Evolutionary conservation across 2,113 vertebrate genomes (phyloP), one percentile per base, ranked within the genome.

Genomic region (Zosterops lateralis): DNA sequence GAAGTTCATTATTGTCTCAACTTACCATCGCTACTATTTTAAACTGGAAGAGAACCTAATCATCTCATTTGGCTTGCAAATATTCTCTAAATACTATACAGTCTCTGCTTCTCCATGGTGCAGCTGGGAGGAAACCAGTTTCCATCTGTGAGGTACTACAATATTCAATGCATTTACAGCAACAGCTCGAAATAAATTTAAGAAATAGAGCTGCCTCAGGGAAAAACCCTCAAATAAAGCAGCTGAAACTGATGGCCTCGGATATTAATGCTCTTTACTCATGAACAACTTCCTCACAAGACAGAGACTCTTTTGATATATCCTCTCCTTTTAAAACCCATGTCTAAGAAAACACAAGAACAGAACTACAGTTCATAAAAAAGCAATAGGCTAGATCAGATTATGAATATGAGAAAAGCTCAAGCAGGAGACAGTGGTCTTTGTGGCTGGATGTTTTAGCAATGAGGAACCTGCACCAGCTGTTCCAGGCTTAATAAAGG

Each of bases 381-480:
- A 60, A 34, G 1, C 44, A 78, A 40, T 16, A 84, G 61, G 29
- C 47, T 61, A 84, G 44, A 73, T 77, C 56, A 71, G 65, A 86
- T 71, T 71, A 47, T 47, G 47, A 83, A 36, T 42, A 93, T 10
- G 31, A 91, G 66, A 71, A 81, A 91, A 84, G 73, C 81, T 81
- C 62, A 34, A 77, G 58, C 1, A 84, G 65, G 73, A 96, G 89
- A 84, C 89, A 87, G 77, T 28, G 51, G 76, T 54, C 87, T 68
- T 70, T 40, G 68, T 26, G 62, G 66, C 73, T 84, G 73, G 81
- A 82, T 82, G 62, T 42, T 85, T 87, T 14, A 87, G 94, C 89
- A 64, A 60, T 87, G 57, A 91, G 70, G 81, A 91, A 96, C 81
- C 93, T 95, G 70, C 31, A 48, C 58, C 90, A 89, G 92, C 87